Percentiles rank a stretch among this genome's conserved stretches.
phyloP scores from a whole-genome alignment of 2,888 invertebrate species.

The Amblyteles armatorius region DNA sequence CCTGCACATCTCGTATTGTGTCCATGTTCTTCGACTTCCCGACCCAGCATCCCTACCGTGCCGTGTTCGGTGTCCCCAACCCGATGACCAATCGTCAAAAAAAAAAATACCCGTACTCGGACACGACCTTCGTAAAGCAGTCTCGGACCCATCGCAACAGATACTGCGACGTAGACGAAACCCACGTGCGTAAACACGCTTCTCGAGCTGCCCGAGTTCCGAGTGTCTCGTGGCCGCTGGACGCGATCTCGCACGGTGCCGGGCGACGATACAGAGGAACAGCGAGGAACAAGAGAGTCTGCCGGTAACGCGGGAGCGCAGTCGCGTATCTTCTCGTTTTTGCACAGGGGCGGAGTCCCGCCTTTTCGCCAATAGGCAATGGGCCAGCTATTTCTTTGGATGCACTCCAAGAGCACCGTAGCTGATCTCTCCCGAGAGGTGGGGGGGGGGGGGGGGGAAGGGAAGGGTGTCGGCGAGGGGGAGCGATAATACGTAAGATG shows the following conservation, averaged over 20 bases:
- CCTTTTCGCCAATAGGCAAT: constrained; percentile 59
- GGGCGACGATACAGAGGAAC: neutral
- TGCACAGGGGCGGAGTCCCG: constrained; percentile 65
- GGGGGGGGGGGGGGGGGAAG: no score
- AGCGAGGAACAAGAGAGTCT: neutral
- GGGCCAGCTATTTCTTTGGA: constrained; percentile 69
- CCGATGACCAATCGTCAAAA: neutral
- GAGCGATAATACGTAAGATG: neutral
- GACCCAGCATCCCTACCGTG: neutral
- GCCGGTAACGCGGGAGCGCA: constrained; percentile 25
- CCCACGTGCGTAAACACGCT: constrained; percentile 13
- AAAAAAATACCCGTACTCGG: neutral
- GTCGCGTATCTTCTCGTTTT: constrained; percentile 20
- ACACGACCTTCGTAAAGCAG: neutral
- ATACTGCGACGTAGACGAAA: neutral
- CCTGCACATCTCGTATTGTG: no score
- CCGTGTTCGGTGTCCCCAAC: neutral
- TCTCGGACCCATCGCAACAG: neutral
- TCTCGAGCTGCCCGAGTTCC: neutral
- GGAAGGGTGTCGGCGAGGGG: no score
- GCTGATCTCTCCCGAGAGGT: neutral
- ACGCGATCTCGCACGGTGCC: neutral
- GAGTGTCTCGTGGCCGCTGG: neutral
- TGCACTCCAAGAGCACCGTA: constrained; percentile 69
- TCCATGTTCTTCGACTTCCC: neutral